A percentile compares a stretch with the other conserved stretches of the same genome.
phyloP scores from a whole-genome alignment of 2,888 invertebrate species.

The Drosophila algonquin region DNA sequence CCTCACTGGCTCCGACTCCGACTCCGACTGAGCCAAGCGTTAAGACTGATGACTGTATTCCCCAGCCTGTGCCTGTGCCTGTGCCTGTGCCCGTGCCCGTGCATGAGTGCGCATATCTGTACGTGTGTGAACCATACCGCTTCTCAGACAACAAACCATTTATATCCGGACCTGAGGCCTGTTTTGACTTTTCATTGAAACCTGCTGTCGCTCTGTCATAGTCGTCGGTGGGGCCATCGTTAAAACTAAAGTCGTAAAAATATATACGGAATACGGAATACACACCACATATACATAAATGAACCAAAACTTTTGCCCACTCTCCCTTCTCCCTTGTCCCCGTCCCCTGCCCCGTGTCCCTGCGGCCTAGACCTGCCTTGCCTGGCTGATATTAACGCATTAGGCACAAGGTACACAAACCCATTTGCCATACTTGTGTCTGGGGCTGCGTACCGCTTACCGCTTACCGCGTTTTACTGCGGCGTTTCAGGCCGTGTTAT shows the following conservation, averaged over 20 bases:
- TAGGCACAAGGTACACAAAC: conserved; percentile 79
- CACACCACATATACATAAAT: conserved; percentile 3
- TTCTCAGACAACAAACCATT: conserved; percentile 69
- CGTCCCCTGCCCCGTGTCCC: conserved; percentile 23
- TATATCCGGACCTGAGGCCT: conserved; percentile 79
- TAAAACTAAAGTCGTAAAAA: conserved; percentile 67
- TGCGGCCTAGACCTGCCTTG: conserved; percentile 35
- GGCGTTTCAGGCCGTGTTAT: conserved; percentile 70
- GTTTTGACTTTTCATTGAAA: conserved; percentile 79
- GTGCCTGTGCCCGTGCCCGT: conserved; percentile 28
- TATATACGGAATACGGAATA: conserved; percentile 7
- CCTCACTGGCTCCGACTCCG: conserved; percentile 61
- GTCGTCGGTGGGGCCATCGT: conserved; percentile 64
- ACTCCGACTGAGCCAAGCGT: conserved; percentile 63
- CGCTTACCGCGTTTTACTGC: conserved; percentile 9
- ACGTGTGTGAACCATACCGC: conserved; percentile 39
- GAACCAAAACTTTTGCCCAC: conserved; percentile 63
- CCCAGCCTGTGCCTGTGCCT: conserved; percentile 31
- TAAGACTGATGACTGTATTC: conserved; percentile 69
- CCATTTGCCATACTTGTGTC: conserved; percentile 70
- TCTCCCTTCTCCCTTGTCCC: conserved; percentile 28
- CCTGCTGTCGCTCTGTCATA: conserved; percentile 47
- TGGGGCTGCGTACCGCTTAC: conserved; percentile 10
- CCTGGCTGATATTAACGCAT: conserved; percentile 73
- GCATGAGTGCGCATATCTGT: conserved; percentile 21